Percentiles rank a stretch among this genome's conserved stretches.
Evolutionary conservation across 2,797 vertebrate species (phyloP).

Genomic region (Sphenopsis melanotis): DNA sequence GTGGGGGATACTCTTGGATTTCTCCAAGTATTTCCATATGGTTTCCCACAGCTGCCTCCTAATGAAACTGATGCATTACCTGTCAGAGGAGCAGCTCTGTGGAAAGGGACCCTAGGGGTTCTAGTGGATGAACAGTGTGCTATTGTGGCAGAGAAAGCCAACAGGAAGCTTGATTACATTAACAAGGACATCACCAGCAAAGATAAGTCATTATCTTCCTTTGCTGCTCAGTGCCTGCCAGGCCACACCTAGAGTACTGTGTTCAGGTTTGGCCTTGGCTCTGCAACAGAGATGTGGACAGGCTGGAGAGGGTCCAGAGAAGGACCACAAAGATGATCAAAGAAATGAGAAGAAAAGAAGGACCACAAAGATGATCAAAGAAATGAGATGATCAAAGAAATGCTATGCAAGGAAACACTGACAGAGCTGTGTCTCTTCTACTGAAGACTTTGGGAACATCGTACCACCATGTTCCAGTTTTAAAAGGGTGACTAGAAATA

Average conservation of each 20-base stretch:
- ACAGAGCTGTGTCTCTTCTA: background rate
- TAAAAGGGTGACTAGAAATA: background rate
- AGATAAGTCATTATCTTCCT: background rate
- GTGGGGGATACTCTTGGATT: rapidly evolving
- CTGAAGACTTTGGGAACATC: background rate
- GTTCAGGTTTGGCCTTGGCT: background rate
- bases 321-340: background rate
- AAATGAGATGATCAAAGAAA: background rate
- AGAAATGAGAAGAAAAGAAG: background rate
- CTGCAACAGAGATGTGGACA: background rate
- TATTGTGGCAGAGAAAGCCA: background rate
- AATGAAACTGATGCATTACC: background rate
- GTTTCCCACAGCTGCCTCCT: background rate
- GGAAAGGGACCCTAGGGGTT: background rate
- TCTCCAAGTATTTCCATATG: background rate
- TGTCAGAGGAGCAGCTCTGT: background rate
- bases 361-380: background rate
- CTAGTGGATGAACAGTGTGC: background rate
- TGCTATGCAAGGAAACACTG: background rate
- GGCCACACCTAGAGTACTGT: background rate
- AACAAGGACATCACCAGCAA: background rate
- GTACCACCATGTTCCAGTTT: too few relatives aligned
- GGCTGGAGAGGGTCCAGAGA: background rate
- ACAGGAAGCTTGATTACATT: background rate
- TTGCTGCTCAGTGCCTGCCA: background rate